A percentile compares a stretch with the other conserved stretches of the same genome.
phyloP scores from a whole-genome alignment of 2,888 invertebrate species.

The Oegoconia quadripuncta region DNA sequence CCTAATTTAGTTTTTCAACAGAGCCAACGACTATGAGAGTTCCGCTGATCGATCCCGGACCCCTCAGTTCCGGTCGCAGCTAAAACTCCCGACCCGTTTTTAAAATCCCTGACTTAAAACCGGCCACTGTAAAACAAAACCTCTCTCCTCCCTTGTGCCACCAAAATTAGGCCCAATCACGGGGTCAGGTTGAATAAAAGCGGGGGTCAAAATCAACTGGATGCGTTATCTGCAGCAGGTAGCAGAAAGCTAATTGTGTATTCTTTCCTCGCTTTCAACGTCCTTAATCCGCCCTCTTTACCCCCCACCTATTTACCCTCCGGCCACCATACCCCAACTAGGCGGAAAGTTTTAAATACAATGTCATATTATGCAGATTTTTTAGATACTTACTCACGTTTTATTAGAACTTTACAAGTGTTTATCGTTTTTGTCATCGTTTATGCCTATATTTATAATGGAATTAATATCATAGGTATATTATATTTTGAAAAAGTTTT shows the following conservation, averaged over 20 bases:
- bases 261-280: conserved; percentile 75
- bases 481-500: no score
- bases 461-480: no score
- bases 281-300: conserved; percentile 72
- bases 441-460: no score
- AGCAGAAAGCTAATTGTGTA: conserved; percentile 77
- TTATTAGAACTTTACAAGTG: conserved; percentile 22
- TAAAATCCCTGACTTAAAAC: conserved; percentile 63
- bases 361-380: conserved; percentile 58
- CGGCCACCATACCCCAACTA: conserved; percentile 58
- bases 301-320: conserved; percentile 45
- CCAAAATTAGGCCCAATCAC: conserved; percentile 27
- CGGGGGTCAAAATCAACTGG: conserved; percentile 50
- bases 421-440: conserved; percentile 10
- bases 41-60: conserved; percentile 65
- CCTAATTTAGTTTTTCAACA: conserved; percentile 73
- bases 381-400: conserved; percentile 38
- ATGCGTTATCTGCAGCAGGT: conserved; percentile 72
- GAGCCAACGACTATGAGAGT: conserved; percentile 60
- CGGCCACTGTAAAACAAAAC: conserved; percentile 48
- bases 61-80: conserved; percentile 71
- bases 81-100: conserved; percentile 63
- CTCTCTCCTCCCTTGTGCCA: conserved; percentile 30
- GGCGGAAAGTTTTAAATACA: conserved; percentile 72
- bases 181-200: conserved; percentile 31